These are phyloP conservation scores for Anthopleura sola DNA, from an alignment of 64 coral and sea anemone species.

Conservation along the genomic window DNA sequence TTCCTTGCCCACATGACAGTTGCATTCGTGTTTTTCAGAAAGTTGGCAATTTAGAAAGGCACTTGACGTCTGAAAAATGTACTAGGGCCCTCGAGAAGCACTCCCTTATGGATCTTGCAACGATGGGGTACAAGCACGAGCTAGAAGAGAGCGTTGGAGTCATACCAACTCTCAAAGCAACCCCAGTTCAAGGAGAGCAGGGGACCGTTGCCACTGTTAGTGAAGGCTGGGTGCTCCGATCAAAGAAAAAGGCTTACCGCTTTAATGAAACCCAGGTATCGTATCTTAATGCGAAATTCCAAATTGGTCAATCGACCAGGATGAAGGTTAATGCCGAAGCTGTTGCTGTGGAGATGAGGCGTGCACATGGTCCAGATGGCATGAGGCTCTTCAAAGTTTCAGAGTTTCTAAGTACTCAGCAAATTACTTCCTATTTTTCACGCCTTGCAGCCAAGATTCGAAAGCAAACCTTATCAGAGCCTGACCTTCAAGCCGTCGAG, in stretches of 20 bases:
- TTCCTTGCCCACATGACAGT: constrained; percentile 23
- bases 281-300: constrained; percentile 40
- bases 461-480: constrained; percentile 12
- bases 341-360: constrained; percentile 53
- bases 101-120: constrained; percentile 44
- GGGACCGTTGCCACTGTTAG: neutral
- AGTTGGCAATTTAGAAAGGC: constrained; percentile 25
- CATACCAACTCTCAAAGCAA: constrained; percentile 28
- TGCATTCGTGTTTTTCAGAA: constrained; percentile 32
- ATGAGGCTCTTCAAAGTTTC: constrained; percentile 22
- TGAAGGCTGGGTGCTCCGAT: constrained; percentile 55
- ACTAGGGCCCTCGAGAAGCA: constrained; percentile 30
- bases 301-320: constrained; percentile 41
- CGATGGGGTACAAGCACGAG: constrained; percentile 12
- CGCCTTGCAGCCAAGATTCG: constrained; percentile 44
- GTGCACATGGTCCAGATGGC: constrained; percentile 12
- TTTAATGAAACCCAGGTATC: constrained; percentile 50
- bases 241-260: constrained; percentile 23
- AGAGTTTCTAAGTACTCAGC: constrained; percentile 43
- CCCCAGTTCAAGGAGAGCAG: neutral
- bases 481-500: constrained; percentile 6
- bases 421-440: constrained; percentile 52
- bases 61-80: constrained; percentile 39
- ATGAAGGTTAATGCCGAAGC: constrained; percentile 35
- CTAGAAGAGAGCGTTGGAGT: constrained; percentile 22